These are phyloP conservation scores for Phallusia fumigata DNA, from an alignment of 23 tunicate species.

Conservation along the genomic window DNA sequence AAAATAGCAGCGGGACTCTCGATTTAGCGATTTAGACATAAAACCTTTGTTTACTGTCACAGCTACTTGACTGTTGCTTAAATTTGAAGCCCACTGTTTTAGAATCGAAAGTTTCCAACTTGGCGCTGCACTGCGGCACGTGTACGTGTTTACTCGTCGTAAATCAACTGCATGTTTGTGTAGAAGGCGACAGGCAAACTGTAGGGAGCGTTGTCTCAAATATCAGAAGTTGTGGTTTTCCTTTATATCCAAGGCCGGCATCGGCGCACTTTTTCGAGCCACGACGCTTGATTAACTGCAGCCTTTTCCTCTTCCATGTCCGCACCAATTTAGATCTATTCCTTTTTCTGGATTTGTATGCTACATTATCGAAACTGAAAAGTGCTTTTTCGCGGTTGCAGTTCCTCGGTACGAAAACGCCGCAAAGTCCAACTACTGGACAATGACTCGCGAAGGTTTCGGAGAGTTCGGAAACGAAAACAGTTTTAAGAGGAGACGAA, in stretches of 20 bases:
- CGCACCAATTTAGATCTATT: no score
- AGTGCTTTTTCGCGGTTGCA: background rate
- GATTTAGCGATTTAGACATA: no score
- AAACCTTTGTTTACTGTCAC: no score
- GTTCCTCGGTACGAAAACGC: slow-evolving; percentile 97
- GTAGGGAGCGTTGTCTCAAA: background rate
- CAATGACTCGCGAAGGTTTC: slow-evolving; percentile 94
- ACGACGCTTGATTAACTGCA: background rate
- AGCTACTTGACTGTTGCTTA: no score
- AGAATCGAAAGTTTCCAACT: no score
- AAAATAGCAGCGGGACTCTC: no score
- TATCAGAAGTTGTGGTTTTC: slow-evolving; percentile 9
- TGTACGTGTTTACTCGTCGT: no score
- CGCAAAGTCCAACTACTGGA: slow-evolving; percentile 95
- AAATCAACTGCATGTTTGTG: no score
- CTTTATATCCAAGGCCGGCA: background rate
- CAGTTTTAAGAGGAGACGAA: slow-evolving; percentile 87
- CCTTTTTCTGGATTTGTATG: background rate
- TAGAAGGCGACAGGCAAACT: no score
- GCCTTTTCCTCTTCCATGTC: background rate
- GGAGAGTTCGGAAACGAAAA: slow-evolving; percentile 96
- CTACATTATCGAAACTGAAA: background rate
- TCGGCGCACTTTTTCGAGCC: no score
- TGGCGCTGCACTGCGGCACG: no score
- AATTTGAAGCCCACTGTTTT: no score